Evolutionary conservation across 2,113 vertebrate species (phyloP).

Genomic region (Danionella cerebrum): DNA sequence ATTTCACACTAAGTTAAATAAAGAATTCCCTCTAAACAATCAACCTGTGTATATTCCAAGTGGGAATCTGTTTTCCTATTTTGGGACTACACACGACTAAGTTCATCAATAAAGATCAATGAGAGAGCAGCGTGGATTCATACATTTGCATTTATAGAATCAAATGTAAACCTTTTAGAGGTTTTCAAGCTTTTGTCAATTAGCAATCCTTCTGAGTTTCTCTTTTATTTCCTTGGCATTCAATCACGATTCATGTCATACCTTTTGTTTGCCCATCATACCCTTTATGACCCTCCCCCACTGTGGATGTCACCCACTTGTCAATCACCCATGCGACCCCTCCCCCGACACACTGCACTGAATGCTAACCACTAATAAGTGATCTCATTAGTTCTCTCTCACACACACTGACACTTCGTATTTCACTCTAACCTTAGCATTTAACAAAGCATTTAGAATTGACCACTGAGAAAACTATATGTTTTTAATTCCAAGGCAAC

Average conservation of each 20-base stretch:
- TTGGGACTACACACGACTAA: not conserved
- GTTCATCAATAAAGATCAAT: not conserved
- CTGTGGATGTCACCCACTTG: constrained; percentile 9
- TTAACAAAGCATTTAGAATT: too few relatives aligned
- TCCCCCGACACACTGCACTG: constrained; percentile 1
- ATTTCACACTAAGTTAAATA: not conserved
- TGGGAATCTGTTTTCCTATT: too few relatives aligned
- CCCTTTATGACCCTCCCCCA: constrained; percentile 18
- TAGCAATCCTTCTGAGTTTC: not conserved
- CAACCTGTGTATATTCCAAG: too few relatives aligned
- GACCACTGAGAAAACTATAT: too few relatives aligned
- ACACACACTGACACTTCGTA: too few relatives aligned
- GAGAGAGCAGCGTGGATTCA: not conserved
- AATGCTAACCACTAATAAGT: constrained; percentile 33
- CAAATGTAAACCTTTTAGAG: not conserved
- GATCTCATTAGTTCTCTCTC: constrained; percentile 36
- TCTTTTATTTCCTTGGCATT: not conserved
- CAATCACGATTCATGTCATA: not conserved
- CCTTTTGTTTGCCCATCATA: constrained; percentile 34
- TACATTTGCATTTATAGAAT: not conserved
- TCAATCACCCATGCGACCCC: constrained; percentile 30
- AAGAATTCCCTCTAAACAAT: not conserved
- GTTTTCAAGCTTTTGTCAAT: not conserved
- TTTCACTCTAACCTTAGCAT: too few relatives aligned
- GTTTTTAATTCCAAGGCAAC: too few relatives aligned